Conservation (phyloP, 2,797 vertebrate genomes). For the Molossus alvarezi region DNA sequence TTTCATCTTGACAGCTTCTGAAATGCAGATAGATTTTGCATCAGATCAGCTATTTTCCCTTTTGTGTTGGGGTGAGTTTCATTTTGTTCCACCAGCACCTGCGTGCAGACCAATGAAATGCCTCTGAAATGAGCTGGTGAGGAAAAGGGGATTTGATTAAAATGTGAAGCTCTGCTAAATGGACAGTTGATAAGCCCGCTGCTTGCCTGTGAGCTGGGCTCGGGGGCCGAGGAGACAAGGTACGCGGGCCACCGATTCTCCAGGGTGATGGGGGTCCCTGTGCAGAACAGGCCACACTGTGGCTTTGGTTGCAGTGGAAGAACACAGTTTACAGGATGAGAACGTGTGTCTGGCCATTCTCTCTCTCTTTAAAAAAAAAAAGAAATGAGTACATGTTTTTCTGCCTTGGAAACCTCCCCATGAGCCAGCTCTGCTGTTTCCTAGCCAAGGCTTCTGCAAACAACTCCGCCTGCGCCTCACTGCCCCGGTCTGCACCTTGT, state of each 20-base stretch:
- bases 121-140: constrained; percentile 73
- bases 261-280: background rate
- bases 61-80: constrained; percentile 76
- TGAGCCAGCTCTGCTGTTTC: background rate
- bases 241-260: rapidly evolving
- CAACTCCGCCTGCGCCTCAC: background rate
- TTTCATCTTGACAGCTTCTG: constrained; percentile 90
- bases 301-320: background rate
- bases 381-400: background rate
- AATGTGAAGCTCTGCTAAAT: constrained; percentile 55
- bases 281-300: background rate
- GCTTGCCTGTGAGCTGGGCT: rapidly evolving
- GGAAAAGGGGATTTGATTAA: constrained; percentile 57
- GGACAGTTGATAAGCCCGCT: background rate
- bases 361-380: background rate
- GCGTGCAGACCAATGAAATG: constrained; percentile 10
- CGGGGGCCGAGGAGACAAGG: background rate
- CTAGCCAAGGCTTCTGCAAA: background rate
- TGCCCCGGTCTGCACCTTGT: background rate
- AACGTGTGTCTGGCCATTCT: background rate
- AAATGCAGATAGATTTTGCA: constrained; percentile 89
- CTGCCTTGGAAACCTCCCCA: background rate
- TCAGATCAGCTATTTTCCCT: constrained; percentile 40
- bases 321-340: background rate
- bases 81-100: constrained; percentile 72